A percentile compares a stretch with the other conserved stretches of the same genome.
Evolutionary conservation across 1,140 invertebrate genomes (phyloP).

Genomic region (Drosophila eugracilis): DNA sequence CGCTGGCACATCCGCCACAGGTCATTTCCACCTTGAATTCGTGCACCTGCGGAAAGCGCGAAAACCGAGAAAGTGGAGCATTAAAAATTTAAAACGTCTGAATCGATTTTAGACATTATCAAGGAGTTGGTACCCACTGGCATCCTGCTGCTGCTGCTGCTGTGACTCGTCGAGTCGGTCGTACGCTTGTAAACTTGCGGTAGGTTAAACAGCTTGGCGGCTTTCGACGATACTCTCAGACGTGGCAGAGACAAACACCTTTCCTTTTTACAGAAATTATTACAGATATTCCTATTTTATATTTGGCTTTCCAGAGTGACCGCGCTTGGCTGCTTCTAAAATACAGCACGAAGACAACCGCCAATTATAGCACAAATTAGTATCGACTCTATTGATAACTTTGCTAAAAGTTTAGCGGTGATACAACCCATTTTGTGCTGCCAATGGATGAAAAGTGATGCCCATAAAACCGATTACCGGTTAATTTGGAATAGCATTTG

Average conservation of each 20-base stretch:
- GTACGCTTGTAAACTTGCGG: conserved; percentile 70
- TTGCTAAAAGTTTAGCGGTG: not conserved
- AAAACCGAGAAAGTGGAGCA: not conserved
- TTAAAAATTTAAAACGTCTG: not conserved
- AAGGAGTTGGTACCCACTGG: conserved; percentile 45
- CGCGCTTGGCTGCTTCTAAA: not conserved
- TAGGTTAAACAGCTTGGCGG: conserved; percentile 76
- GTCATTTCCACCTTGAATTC: conserved; percentile 95
- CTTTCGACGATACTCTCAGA: conserved; percentile 7
- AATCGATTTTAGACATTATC: not conserved
- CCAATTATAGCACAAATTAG: not conserved
- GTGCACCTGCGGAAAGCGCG: conserved; percentile 87
- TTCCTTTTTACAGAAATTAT: conserved; percentile 6
- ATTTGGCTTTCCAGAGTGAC: conserved; percentile 2
- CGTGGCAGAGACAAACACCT: conserved; percentile 24
- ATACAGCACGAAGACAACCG: not conserved
- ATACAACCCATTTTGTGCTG: not conserved
- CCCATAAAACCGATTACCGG: no score
- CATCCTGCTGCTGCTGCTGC: conserved; percentile 68
- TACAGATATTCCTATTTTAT: not conserved
- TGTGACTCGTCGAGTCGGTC: conserved; percentile 58
- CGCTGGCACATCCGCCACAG: conserved; percentile 94
- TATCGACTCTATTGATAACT: not conserved
- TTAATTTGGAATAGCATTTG: no score
- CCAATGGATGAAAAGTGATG: no score